These are phyloP conservation scores for Brachionus plicatilis DNA, from an alignment of 1,140 invertebrate genomes.

Conservation along the genomic window DNA sequence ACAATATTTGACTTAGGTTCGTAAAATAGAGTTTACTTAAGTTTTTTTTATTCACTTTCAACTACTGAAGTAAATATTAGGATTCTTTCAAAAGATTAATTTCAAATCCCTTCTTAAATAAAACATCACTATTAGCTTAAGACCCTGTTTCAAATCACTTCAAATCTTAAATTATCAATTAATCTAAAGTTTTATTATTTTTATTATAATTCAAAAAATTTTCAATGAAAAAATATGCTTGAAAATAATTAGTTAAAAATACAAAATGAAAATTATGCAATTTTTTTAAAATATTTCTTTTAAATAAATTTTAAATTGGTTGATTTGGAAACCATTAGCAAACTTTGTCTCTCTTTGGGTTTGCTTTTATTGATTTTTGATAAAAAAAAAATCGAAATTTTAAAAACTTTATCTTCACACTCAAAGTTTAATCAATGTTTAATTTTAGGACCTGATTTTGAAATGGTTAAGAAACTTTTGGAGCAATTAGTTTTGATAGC, in stretches of 20 bases:
- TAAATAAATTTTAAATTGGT: not conserved
- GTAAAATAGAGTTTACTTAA: not conserved
- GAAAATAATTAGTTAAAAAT: not conserved
- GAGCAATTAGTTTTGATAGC: not conserved
- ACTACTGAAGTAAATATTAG: not conserved
- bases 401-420: too few relatives aligned
- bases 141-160: not conserved
- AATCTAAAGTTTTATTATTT: not conserved
- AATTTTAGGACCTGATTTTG: not conserved
- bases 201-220: not conserved
- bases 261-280: not conserved
- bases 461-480: not conserved
- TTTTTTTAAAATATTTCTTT: not conserved
- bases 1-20: not conserved
- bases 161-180: not conserved
- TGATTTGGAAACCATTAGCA: not conserved
- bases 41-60: not conserved
- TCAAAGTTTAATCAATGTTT: not conserved
- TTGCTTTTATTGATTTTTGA: not conserved
- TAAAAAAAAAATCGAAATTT: not conserved
- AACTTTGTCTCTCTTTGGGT: not conserved
- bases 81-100: not conserved
- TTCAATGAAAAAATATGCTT: not conserved
- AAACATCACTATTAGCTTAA: not conserved
- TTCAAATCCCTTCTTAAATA: not conserved